phyloP scores from a whole-genome alignment of 2,888 invertebrate species.

The Metacarcinus magister region DNA sequence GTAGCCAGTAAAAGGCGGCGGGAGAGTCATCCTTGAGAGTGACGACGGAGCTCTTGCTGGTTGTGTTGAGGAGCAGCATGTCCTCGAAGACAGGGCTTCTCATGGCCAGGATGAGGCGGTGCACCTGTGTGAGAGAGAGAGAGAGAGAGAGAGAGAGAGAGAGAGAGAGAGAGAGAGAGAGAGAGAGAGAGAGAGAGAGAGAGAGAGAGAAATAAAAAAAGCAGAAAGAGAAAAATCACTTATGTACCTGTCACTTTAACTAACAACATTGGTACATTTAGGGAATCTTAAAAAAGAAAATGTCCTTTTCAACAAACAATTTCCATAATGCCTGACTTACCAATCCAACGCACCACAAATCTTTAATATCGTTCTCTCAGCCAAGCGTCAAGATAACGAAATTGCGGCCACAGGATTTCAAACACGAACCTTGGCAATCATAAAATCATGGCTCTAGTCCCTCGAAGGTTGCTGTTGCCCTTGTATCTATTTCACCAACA shows the following conservation, averaged over 20 bases:
- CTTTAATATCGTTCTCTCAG: background rate
- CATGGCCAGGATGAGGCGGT: slow-evolving; percentile 74
- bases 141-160: slow-evolving; percentile 37
- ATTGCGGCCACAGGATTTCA: background rate
- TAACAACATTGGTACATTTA: too few relatives aligned
- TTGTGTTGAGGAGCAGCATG: slow-evolving; percentile 60
- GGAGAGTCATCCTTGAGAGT: slow-evolving; percentile 69
- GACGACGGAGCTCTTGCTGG: slow-evolving; percentile 49
- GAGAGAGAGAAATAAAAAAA: too few relatives aligned
- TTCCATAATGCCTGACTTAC: background rate
- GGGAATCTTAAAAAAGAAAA: too few relatives aligned
- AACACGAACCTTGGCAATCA: background rate
- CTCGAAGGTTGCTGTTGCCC: background rate
- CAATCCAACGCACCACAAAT: background rate
- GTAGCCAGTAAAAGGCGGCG: slow-evolving; percentile 73
- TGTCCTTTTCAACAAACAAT: background rate
- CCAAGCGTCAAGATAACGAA: background rate
- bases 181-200: slow-evolving; percentile 46
- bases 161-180: slow-evolving; percentile 38
- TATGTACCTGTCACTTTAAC: too few relatives aligned
- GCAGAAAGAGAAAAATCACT: too few relatives aligned
- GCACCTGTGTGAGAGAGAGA: slow-evolving; percentile 61
- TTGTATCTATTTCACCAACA: background rate
- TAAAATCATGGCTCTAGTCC: background rate
- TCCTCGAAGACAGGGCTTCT: slow-evolving; percentile 77